Percentiles rank a stretch among this genome's conserved stretches.
Evolutionary conservation across 1,140 invertebrate genomes (phyloP).

Genomic region (Neodiprion pinetum): DNA sequence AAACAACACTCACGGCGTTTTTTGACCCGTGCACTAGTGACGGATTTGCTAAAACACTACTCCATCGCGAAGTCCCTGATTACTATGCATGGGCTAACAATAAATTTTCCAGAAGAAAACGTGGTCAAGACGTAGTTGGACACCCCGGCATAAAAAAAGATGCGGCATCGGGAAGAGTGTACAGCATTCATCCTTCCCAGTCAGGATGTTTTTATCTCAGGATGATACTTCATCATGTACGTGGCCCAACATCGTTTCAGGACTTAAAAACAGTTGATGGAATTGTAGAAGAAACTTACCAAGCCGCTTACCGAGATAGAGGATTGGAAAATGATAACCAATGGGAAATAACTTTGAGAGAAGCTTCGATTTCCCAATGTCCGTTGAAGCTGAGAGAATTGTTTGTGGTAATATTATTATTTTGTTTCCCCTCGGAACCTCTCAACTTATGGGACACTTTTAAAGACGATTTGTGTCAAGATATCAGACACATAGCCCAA

Average conservation of each 20-base stretch:
- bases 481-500: constrained; percentile 17
- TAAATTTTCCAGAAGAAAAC: background rate
- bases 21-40: constrained; percentile 37
- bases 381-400: constrained; percentile 6
- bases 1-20: constrained; percentile 38
- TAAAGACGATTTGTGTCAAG: constrained; percentile 17
- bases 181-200: constrained; percentile 49
- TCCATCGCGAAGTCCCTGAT: constrained; percentile 45
- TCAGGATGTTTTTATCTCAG: constrained; percentile 52
- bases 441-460: constrained; percentile 7
- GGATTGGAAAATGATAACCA: constrained; percentile 50
- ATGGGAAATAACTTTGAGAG: constrained; percentile 42
- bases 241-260: constrained; percentile 50
- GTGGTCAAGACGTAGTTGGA: background rate
- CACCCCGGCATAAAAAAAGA: constrained; percentile 32
- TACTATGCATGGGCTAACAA: background rate
- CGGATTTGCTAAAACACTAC: constrained; percentile 49
- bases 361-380: constrained; percentile 30
- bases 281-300: constrained; percentile 35
- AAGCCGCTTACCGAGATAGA: constrained; percentile 26
- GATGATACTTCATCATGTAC: constrained; percentile 52
- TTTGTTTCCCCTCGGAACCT: constrained; percentile 8
- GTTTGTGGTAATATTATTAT: constrained; percentile 11
- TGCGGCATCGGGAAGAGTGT: constrained; percentile 42
- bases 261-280: constrained; percentile 49